These are phyloP conservation scores for Toxonevra muliebris DNA, from an alignment of 2,888 invertebrate species.

Conservation along the genomic window DNA sequence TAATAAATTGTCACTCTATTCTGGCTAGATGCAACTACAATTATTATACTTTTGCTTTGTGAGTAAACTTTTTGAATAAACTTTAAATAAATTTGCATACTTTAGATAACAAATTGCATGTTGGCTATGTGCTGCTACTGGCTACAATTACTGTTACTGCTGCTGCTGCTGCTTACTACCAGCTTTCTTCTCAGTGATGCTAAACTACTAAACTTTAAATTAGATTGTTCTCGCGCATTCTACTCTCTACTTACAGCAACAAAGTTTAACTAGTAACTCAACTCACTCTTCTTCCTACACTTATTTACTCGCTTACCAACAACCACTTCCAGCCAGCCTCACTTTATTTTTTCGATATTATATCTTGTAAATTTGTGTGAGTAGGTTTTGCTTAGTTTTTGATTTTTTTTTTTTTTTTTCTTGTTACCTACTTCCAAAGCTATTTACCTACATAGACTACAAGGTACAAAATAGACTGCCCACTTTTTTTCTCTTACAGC, in stretches of 20 bases:
- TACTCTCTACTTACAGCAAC: no score
- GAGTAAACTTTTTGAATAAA: background rate
- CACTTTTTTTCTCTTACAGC: no score
- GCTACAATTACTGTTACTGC: constrained; percentile 8
- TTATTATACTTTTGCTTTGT: no score
- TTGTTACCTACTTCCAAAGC: no score
- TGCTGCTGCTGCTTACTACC: constrained; percentile 22
- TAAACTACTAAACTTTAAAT: constrained; percentile 31
- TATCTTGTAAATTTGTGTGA: no score
- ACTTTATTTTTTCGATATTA: background rate
- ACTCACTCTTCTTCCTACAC: background rate
- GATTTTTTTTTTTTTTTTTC: no score
- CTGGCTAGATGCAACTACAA: constrained; percentile 2
- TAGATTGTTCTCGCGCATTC: constrained; percentile 22
- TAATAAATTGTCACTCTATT: constrained; percentile 54
- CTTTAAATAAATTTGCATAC: constrained; percentile 10
- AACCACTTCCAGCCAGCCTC: constrained; percentile 2
- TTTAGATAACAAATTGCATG: constrained; percentile 26
- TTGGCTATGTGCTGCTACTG: constrained; percentile 17
- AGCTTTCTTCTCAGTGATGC: constrained; percentile 17
- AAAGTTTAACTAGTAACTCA: no score
- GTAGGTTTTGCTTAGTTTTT: no score
- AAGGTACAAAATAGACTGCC: no score
- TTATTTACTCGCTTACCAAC: background rate
- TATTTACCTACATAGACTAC: no score